Base-by-base conservation (phyloP, 2,113 vertebrate genomes). In the Columba janthina region DNA sequence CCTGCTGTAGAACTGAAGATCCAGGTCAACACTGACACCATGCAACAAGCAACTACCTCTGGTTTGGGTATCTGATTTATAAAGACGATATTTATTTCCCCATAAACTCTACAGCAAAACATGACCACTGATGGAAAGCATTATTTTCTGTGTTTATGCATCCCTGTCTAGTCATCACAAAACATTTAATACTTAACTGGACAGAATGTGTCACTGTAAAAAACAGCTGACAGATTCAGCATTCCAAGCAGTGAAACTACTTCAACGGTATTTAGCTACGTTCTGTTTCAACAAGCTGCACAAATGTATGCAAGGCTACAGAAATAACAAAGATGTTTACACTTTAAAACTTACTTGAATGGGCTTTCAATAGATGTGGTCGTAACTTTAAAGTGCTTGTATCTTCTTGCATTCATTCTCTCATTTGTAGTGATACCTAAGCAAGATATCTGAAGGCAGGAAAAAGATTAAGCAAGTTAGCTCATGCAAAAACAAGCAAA, bases 331-430 rank as follows among this genome's bases (percentile, higher is more conserved):
- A 64, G 12, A 28, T 1, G 18, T 91, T 66, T 56, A 74, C 5
- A 22, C 28, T 85, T 75, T 71, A 89, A 66, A 87, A 98, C 98
- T 97, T 97, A 99, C 99, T 99, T 99, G 98, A 99, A 99, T 72
- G 99, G 99, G 94, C 99, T 99, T 98, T 99, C 99, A 94, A 99
- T 99, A 97, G 99, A 99, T 10, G 99, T 99, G 88, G 99, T 99
- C 60, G 99, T 99, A 94, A 99, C 99, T 98, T 99, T 99, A 99
- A 99, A 99, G 99, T 99, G 99, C 98, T 99, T 99, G 95, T 99
- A 99, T 97, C 99, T 98, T 96, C 99, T 99, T 64, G 99, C 99
- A 91, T 99, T 99, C 99, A 99, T 99, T 96, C 99, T 98, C 97
- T 99, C 99, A 83, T 99, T 99, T 97, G 99, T 99, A 46, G 99